These are phyloP conservation scores for Daboia siamensis DNA, from an alignment of 2,113 vertebrate genomes.

Conservation along the genomic window DNA sequence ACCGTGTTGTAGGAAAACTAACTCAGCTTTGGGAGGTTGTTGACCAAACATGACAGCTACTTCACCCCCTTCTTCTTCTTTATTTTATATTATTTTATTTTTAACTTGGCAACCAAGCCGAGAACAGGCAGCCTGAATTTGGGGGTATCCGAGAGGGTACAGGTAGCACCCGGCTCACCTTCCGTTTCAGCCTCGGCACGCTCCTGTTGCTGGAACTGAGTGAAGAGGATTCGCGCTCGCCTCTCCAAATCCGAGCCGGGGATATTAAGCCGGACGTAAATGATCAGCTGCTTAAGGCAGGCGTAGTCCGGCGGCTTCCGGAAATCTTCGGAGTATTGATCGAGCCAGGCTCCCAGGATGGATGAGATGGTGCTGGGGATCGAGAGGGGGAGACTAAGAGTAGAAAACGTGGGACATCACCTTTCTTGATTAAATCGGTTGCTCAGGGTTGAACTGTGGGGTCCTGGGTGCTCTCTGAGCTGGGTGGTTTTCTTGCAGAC, in stretches of 20 bases:
- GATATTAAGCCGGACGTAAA: slow-evolving; percentile 88
- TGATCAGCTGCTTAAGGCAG: slow-evolving; percentile 88
- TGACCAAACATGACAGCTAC: too few species aligned
- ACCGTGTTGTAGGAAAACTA: background rate
- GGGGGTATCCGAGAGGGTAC: background rate
- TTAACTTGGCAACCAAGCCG: too few species aligned
- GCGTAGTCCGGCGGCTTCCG: slow-evolving; percentile 84
- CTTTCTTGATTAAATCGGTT: background rate
- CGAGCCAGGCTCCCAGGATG: slow-evolving; percentile 96
- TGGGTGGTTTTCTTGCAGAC: too few species aligned
- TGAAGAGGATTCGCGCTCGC: slow-evolving; percentile 86
- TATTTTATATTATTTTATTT: too few species aligned
- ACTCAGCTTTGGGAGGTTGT: background rate
- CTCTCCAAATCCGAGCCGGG: slow-evolving; percentile 92
- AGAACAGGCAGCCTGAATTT: too few species aligned
- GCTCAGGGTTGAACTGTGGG: too few species aligned
- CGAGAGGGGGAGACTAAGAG: background rate
- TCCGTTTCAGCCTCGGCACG: slow-evolving; percentile 76
- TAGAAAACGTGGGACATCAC: fast-evolving
- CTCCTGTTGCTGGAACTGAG: slow-evolving; percentile 87
- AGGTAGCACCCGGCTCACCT: slow-evolving; percentile 62
- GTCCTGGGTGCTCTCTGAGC: too few species aligned
- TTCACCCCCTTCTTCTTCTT: too few species aligned
- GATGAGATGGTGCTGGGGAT: slow-evolving; percentile 86
- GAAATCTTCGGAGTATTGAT: slow-evolving; percentile 98